Conservation (phyloP, 2,888 invertebrate genomes). For the Eremobia ochroleuca region DNA sequence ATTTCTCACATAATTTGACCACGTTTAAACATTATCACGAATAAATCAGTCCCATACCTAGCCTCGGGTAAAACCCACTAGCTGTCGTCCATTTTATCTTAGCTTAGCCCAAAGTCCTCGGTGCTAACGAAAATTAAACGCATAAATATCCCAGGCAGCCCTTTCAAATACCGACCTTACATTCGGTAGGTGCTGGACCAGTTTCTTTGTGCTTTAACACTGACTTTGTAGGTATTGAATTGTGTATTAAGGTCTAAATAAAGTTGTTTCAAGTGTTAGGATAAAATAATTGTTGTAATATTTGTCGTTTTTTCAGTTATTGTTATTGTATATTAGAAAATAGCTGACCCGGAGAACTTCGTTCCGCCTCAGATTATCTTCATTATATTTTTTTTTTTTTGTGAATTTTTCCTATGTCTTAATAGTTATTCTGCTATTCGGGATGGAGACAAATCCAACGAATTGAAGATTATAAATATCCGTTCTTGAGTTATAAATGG, state of each 20-base stretch:
- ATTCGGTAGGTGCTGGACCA: conserved; percentile 72
- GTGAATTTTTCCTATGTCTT: no score
- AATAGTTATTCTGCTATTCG: no score
- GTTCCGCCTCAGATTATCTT: no score
- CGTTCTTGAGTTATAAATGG: no score
- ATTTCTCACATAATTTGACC: conserved; percentile 34
- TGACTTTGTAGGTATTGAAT: conserved; percentile 66
- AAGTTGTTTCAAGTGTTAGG: conserved; percentile 24
- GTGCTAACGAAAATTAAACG: conserved; percentile 72
- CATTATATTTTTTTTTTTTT: no score
- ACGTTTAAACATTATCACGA: not conserved
- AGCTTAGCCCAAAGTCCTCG: conserved; percentile 45
- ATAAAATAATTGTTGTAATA: conserved; percentile 17
- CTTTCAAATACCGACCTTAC: conserved; percentile 89
- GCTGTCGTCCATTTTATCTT: conserved; percentile 57
- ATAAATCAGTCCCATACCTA: conserved; percentile 42
- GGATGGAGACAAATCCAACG: no score
- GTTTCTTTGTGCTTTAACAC: conserved; percentile 79
- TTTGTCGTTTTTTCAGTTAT: not conserved
- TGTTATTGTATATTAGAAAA: not conserved
- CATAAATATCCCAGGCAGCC: conserved; percentile 81
- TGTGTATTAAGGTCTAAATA: conserved; percentile 35
- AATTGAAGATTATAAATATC: no score
- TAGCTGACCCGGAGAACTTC: no score
- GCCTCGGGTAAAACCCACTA: conserved; percentile 31